phyloP scores from a whole-genome alignment of 2,888 invertebrate genomes.

The Limenitis camilla region DNA sequence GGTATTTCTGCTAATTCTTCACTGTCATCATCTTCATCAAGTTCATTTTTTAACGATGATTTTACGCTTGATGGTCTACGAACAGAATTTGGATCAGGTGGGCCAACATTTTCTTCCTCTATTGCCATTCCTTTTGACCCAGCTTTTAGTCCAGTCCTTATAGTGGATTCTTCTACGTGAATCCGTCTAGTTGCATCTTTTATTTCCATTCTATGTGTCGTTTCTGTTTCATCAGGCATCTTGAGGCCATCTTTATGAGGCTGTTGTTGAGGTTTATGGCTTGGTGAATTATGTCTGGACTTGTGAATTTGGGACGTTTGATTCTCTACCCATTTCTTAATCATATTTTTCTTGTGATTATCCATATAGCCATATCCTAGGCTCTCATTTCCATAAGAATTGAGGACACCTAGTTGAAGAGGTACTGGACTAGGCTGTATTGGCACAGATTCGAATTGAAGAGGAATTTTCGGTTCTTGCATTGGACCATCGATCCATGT shows the following conservation, averaged over 20 bases:
- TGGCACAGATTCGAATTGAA: slow-evolving; percentile 70
- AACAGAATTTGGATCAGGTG: slow-evolving; percentile 46
- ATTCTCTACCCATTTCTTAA: slow-evolving; percentile 93
- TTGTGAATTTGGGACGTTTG: slow-evolving; percentile 88
- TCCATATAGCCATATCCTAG: slow-evolving; percentile 92
- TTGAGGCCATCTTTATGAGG: slow-evolving; percentile 44
- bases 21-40: slow-evolving; percentile 84
- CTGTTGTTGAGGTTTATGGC: slow-evolving; percentile 45
- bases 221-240: slow-evolving; percentile 44
- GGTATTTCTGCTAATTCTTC: slow-evolving; percentile 86
- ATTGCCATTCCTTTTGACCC: slow-evolving; percentile 65
- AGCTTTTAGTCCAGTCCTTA: slow-evolving; percentile 76
- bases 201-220: slow-evolving; percentile 58
- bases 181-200: slow-evolving; percentile 72
- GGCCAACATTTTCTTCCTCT: slow-evolving; percentile 65
- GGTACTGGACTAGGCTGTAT: slow-evolving; percentile 72
- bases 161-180: slow-evolving; percentile 75
- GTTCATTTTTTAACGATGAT: slow-evolving; percentile 59
- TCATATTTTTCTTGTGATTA: slow-evolving; percentile 93
- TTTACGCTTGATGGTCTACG: slow-evolving; percentile 43
- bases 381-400: slow-evolving; percentile 64
- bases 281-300: slow-evolving; percentile 74
- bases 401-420: slow-evolving; percentile 58
- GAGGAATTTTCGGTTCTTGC: slow-evolving; percentile 74
- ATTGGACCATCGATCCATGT: slow-evolving; percentile 98